These are phyloP conservation scores for Percopsis omiscomaycus DNA, from an alignment of 2,797 vertebrate species.

Conservation along the genomic window DNA sequence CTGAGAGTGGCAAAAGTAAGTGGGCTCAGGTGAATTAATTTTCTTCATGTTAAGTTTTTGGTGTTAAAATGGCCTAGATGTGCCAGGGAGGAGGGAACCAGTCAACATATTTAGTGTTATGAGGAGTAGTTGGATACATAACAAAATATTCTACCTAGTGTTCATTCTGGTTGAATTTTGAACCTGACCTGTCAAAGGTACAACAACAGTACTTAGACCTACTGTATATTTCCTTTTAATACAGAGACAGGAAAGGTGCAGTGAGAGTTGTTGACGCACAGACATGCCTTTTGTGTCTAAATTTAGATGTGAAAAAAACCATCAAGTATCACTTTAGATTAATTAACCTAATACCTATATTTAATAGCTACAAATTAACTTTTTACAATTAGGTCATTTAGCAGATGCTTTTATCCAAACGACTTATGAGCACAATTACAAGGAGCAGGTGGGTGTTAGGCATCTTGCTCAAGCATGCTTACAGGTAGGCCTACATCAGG, in stretches of 20 bases:
- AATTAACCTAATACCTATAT: no score
- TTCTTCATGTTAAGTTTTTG: background rate
- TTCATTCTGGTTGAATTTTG: slow-evolving; percentile 68
- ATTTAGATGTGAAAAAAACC: no score
- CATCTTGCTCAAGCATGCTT: no score
- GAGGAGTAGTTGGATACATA: slow-evolving; percentile 46
- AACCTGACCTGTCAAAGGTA: slow-evolving; percentile 77
- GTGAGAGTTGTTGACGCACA: no score
- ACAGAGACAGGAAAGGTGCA: background rate
- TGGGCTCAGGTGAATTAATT: slow-evolving; percentile 39
- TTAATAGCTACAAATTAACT: no score
- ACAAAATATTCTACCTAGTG: slow-evolving; percentile 72
- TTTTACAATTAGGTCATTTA: no score
- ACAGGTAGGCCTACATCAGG: no score
- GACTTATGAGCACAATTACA: no score
- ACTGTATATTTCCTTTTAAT: slow-evolving; percentile 1
- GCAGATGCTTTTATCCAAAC: no score
- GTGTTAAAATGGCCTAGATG: slow-evolving; percentile 50
- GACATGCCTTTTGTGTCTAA: no score
- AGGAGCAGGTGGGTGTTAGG: no score
- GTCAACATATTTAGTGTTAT: slow-evolving; percentile 52
- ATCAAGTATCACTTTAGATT: no score
- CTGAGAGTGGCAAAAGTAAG: slow-evolving; percentile 1
- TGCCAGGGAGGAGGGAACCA: slow-evolving; percentile 31
- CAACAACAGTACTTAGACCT: slow-evolving; percentile 69